phyloP scores from a whole-genome alignment of 64 coral and sea anemone species.

The Stichodactyla mertensii region DNA sequence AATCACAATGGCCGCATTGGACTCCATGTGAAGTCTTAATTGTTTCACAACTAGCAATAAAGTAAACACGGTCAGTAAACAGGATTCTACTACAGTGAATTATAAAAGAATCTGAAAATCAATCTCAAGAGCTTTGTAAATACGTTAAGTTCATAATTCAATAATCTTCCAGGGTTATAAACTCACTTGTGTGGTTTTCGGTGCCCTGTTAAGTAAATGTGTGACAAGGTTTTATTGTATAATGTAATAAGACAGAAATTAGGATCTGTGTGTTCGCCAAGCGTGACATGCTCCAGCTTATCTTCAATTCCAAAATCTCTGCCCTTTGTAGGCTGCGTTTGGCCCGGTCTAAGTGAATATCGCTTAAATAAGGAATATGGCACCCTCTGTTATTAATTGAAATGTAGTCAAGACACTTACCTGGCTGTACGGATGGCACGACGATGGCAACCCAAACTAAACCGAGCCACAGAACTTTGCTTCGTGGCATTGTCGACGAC shows the following conservation, averaged over 20 bases:
- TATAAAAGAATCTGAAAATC: background rate
- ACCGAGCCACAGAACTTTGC: background rate
- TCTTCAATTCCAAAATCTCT: background rate
- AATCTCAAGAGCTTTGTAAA: conserved; percentile 19
- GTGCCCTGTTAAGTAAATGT: background rate
- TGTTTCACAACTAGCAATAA: background rate
- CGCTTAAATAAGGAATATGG: background rate
- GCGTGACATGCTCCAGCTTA: background rate
- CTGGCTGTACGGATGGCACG: background rate
- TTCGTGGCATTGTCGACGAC: background rate
- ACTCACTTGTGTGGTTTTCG: background rate
- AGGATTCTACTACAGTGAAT: background rate
- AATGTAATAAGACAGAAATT: conserved; percentile 3
- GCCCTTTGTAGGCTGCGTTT: background rate
- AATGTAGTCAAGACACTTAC: background rate
- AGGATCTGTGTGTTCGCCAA: background rate
- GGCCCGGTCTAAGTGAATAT: background rate
- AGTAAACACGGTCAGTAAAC: conserved; percentile 17
- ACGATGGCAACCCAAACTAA: background rate
- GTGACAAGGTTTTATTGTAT: background rate
- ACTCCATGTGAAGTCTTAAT: conserved; percentile 13
- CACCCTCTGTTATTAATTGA: background rate
- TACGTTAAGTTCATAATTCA: conserved; percentile 8
- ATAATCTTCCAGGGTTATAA: background rate
- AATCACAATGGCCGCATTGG: background rate